Evolutionary conservation across 2,888 invertebrate genomes (phyloP).

Genomic region (Plagiodera versicolora): DNA sequence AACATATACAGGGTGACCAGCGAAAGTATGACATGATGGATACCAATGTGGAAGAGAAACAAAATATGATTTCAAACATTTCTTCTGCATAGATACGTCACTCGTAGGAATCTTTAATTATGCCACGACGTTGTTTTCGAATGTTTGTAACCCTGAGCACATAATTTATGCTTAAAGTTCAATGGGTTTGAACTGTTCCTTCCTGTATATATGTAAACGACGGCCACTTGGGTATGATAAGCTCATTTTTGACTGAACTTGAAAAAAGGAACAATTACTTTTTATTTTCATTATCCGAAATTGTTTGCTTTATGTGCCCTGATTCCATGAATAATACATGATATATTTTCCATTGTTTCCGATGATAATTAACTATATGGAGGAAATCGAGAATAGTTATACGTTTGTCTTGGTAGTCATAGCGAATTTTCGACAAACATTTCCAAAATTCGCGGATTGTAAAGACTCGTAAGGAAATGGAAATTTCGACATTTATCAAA

Average conservation of each 20-base stretch:
- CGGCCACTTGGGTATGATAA: neutral
- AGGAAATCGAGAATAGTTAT: neutral
- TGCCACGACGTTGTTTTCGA: no score
- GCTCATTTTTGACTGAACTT: neutral
- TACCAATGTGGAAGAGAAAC: no score
- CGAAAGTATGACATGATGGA: no score
- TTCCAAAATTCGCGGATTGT: neutral
- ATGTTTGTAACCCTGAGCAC: no score
- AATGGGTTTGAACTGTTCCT: neutral
- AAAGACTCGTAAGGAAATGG: no score
- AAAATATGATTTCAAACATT: no score
- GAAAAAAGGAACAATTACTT: neutral
- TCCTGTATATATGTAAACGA: neutral
- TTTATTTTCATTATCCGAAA: neutral
- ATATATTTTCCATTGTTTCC: neutral
- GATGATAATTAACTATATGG: neutral
- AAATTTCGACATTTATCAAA: no score
- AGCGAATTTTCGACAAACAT: neutral
- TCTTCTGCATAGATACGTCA: no score
- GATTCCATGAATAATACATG: neutral
- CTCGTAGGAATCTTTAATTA: no score
- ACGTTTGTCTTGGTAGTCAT: neutral
- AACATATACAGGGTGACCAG: conserved; percentile 3
- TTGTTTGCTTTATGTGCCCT: neutral
- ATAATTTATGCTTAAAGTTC: neutral